A percentile compares a stretch with the other conserved stretches of the same genome.
Conservation (phyloP, 2,113 vertebrate species). For the Glaucomys volans region DNA sequence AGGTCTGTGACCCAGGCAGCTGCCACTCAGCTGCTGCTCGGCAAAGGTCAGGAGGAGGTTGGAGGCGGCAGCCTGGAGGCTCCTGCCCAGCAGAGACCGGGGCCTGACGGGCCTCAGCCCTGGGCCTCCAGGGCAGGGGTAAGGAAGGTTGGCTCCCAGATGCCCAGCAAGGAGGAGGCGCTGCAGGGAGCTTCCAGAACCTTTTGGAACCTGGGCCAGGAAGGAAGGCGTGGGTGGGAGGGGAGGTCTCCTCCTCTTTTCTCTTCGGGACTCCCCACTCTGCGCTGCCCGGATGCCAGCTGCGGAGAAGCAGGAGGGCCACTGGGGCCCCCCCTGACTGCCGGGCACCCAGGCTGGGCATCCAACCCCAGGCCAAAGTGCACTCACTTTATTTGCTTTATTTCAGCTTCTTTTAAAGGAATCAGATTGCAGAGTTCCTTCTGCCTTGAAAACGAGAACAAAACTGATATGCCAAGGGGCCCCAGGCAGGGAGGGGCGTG, state of each 20-base stretch:
- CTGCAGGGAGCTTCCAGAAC: too few relatives aligned
- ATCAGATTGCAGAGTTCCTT: neutral
- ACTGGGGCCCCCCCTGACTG: too few relatives aligned
- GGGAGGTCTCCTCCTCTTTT: neutral
- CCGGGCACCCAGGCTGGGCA: too few relatives aligned
- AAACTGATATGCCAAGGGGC: rapidly evolving
- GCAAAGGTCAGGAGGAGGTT: too few relatives aligned
- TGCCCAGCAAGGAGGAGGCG: neutral
- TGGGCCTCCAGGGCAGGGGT: neutral
- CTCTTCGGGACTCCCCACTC: too few relatives aligned
- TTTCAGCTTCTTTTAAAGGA: neutral
- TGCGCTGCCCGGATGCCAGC: neutral
- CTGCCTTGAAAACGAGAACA: rapidly evolving
- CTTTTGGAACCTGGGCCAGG: neutral
- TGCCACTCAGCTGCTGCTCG: too few relatives aligned
- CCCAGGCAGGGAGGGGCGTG: rapidly evolving
- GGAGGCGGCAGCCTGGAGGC: too few relatives aligned
- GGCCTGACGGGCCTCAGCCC: neutral
- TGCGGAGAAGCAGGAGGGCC: neutral
- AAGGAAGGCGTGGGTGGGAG: too few relatives aligned
- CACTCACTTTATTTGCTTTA: neutral
- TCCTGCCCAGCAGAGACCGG: neutral
- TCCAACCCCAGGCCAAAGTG: neutral
- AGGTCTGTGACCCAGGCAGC: too few relatives aligned
- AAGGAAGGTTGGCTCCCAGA: neutral